A percentile compares a stretch with the other conserved stretches of the same genome.
Conservation (phyloP, 2,113 vertebrate genomes). For the Actenoides lindsayi region DNA sequence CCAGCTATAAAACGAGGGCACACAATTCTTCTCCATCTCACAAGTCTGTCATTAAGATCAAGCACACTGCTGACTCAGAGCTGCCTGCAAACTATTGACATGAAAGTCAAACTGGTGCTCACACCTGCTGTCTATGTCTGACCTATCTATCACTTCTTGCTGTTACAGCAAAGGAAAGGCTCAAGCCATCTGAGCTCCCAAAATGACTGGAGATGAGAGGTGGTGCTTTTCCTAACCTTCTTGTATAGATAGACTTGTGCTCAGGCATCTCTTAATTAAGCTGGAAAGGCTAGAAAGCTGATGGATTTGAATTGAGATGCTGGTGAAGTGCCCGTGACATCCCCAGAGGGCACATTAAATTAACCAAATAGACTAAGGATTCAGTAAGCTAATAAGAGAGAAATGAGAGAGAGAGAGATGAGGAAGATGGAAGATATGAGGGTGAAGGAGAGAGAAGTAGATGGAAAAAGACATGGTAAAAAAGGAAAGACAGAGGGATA, state of each 20-base stretch:
- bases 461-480: neutral
- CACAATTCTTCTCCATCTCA: neutral
- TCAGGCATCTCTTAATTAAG: conserved; percentile 65
- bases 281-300: conserved; percentile 50
- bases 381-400: conserved; percentile 59
- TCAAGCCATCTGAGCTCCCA: neutral
- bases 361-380: conserved; percentile 66
- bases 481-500: neutral
- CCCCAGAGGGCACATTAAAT: conserved; percentile 71
- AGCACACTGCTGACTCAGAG: conserved; percentile 5
- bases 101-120: neutral
- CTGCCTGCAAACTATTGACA: neutral
- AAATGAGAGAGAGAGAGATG: conserved; percentile 1
- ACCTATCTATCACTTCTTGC: neutral
- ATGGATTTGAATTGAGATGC: conserved; percentile 59
- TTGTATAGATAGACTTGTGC: neutral
- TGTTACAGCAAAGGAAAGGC: neutral
- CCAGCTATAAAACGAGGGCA: neutral
- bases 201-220: neutral
- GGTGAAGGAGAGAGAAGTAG: neutral
- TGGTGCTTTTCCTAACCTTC: neutral
- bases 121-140: neutral
- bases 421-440: neutral
- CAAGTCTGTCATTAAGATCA: neutral
- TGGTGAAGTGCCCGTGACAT: conserved; percentile 38